These are phyloP conservation scores for Cistogaster globosa DNA, from an alignment of 2,888 invertebrate genomes.

Conservation along the genomic window DNA sequence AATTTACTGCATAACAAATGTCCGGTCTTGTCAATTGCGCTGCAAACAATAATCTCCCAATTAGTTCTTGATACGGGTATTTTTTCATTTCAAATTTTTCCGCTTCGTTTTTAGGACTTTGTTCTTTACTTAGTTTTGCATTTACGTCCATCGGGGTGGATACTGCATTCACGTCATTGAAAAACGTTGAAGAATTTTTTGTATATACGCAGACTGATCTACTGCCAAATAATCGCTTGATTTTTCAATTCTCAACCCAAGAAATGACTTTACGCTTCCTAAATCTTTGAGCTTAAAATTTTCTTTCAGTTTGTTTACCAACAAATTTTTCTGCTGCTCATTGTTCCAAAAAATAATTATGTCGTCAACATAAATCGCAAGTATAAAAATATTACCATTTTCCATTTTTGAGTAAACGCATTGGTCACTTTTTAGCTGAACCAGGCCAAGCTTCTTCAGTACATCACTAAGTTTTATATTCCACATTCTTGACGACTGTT, in stretches of 20 bases:
- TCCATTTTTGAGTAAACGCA: neutral
- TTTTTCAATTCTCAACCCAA: neutral
- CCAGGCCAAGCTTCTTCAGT: neutral
- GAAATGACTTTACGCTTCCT: slow-evolving; percentile 20
- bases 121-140: slow-evolving; percentile 47
- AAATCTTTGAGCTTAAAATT: slow-evolving; percentile 7
- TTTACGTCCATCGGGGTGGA: slow-evolving; percentile 55
- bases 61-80: slow-evolving; percentile 4
- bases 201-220: slow-evolving; percentile 13
- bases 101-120: neutral
- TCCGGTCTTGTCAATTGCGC: slow-evolving; percentile 30
- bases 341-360: neutral
- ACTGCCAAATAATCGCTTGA: neutral
- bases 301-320: neutral
- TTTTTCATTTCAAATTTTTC: slow-evolving; percentile 36
- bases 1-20: slow-evolving; percentile 29
- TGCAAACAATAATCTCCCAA: slow-evolving; percentile 2
- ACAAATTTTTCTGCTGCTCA: neutral
- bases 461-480: neutral
- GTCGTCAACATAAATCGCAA: neutral
- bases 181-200: slow-evolving; percentile 34
- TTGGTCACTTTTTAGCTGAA: neutral
- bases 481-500: neutral
- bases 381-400: neutral
- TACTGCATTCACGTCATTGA: slow-evolving; percentile 27